Evolutionary conservation across 2,797 vertebrate species (phyloP), one percentile per base, ranked within the genome.

Genomic region (Ctenopoma multispine): DNA sequence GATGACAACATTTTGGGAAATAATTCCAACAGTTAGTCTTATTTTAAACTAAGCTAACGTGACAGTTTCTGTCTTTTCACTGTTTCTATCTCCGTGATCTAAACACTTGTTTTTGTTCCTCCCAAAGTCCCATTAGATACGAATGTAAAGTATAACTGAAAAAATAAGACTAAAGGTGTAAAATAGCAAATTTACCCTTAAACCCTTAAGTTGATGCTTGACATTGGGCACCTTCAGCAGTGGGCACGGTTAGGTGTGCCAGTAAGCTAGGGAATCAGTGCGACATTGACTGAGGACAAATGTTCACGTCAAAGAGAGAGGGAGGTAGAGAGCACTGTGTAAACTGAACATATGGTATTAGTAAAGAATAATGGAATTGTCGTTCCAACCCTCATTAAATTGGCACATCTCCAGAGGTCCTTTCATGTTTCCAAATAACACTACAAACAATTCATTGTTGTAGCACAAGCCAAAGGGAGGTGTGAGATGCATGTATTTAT

Each of bases 301-400:
- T 36, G 38, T 60, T 49, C 50, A 15, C 34, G 13, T 29, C 2
- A 21, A 38, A 27, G 10, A 40, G 27, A 53, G 17, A n/a, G 9
- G 20, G 36, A 24, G 20, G 12, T 27, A 31, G 24, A 31, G 54
- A 13, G 7, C 0, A 10, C 44, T 64, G 62, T 69, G 23, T 50
- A 51, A 67, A 63, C 40, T 62, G 70, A 88, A 80, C 77, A 84
- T 82, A 79, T 82, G 80, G 71, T 46, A 36, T 62, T 36, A 17
- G 31, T 46, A 53, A 62, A 78, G 69, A 80, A 81, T 59, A 74
- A 80, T 82, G 40, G 40, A 79, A 69, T 58, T 68, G 63, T 74
- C 14, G 0, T 62, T 63, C 40, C 49, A 59, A 71, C 61, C 63
- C 41, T 29, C 68, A 65, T 61, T 61, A 63, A 72, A 40, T 12